These are phyloP conservation scores for Laupala kohalensis DNA, from an alignment of 1,140 invertebrate species.

Conservation along the genomic window DNA sequence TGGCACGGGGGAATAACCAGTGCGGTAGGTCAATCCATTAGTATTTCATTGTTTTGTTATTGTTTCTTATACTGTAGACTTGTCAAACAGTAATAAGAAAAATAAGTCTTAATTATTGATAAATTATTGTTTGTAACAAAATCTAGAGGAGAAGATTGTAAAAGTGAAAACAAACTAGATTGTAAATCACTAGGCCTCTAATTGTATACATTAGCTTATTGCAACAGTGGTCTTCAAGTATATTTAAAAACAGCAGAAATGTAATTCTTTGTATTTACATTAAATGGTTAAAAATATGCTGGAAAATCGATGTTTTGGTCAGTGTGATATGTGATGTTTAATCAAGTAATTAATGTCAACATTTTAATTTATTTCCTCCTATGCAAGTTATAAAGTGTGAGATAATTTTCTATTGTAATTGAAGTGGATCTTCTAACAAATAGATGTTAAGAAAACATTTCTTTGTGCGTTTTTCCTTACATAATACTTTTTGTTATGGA, in stretches of 20 bases:
- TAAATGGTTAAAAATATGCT: not conserved
- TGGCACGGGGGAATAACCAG: not conserved
- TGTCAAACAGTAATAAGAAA: slow-evolving; percentile 1
- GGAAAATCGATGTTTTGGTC: not conserved
- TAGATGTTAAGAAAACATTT: not conserved
- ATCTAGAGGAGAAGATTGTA: not conserved
- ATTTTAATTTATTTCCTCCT: not conserved
- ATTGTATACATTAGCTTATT: not conserved
- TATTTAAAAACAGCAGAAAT: not conserved
- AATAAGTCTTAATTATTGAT: not conserved
- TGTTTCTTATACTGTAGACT: slow-evolving; percentile 3
- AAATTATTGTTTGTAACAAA: not conserved
- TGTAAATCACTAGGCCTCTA: not conserved
- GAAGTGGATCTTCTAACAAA: not conserved
- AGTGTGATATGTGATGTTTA: not conserved
- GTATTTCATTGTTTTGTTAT: slow-evolving; percentile 1
- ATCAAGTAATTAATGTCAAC: not conserved
- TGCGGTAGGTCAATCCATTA: slow-evolving; percentile 1
- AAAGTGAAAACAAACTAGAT: not conserved
- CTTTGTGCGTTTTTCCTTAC: not conserved
- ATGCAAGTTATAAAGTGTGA: not conserved
- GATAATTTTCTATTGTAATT: not conserved
- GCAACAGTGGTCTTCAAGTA: not conserved
- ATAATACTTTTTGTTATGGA: not conserved
- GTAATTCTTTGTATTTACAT: not conserved